phyloP scores from a whole-genome alignment of 2,113 vertebrate species.

The Nothoprocta perdicaria region DNA sequence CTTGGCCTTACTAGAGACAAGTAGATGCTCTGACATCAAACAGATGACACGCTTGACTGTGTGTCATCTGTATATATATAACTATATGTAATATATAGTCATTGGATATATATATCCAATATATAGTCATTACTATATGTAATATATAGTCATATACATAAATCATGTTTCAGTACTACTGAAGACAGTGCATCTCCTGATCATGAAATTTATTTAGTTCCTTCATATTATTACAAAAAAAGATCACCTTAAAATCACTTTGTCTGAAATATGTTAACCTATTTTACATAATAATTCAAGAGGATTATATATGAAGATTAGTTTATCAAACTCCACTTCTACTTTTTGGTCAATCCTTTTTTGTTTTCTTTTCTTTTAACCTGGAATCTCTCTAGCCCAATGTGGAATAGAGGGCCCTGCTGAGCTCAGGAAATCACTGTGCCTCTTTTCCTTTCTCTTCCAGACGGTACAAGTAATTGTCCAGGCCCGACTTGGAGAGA shows the following conservation, averaged over 20 bases:
- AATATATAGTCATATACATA: neutral
- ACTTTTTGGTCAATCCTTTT: neutral
- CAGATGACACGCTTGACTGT: neutral
- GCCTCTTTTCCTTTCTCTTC: slow-evolving; percentile 16
- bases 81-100: too few species aligned
- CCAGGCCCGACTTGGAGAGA: slow-evolving; percentile 96
- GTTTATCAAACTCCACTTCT: neutral
- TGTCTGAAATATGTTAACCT: neutral
- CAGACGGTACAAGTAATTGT: slow-evolving; percentile 98
- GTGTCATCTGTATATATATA: too few species aligned
- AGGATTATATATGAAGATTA: neutral
- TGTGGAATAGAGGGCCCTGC: neutral
- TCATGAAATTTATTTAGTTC: neutral
- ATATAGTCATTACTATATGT: too few species aligned
- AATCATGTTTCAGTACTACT: neutral
- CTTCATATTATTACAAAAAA: neutral
- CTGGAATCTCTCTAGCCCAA: neutral
- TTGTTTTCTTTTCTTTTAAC: neutral
- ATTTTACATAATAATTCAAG: neutral
- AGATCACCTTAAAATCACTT: neutral
- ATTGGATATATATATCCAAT: too few species aligned
- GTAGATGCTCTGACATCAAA: neutral
- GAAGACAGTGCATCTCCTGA: neutral
- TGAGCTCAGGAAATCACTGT: neutral
- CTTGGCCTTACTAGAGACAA: neutral